Evolutionary conservation across 2,113 vertebrate genomes (phyloP), one percentile per base, ranked within the genome.

Genomic region (Irena cyanogastra): DNA sequence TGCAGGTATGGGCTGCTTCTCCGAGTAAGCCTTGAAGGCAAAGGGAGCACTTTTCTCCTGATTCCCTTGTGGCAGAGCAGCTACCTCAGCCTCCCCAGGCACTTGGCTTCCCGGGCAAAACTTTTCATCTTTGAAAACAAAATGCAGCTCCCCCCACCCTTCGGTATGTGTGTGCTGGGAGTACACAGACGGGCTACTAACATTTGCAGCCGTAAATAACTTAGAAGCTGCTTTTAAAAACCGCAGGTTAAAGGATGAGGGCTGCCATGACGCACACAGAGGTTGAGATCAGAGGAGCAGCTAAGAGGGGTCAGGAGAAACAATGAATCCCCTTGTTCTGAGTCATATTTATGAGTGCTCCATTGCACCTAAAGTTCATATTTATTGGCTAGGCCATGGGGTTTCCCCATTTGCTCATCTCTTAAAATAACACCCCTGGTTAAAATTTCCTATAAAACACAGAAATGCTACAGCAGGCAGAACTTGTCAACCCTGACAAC

Each of bases 381-480:
- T 98, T 98, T 98, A 98, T 96, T 97, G 96, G 96, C 79, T 86
- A 88, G 96, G 85, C 97, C 92, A 90, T 96, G 96, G 97, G 97
- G 95, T 97, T 98, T 97, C 97, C 98, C 97, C 96, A 95, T 98
- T 98, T 98, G 97, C 97, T 98, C 98, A 98, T 98, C 98, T 98
- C 97, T 98, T 98, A 97, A 98, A 98, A 97, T 98, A 98, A 98
- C 97, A 97, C 95, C 90, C 89, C 53, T 95, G 96, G 96, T 97
- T 96, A 94, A 97, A 97, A 96, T 97, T 96, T 91, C 89, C 96
- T 96, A 96, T 97, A 97, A 98, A 97, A 94, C 66, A 93, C 64
- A 93, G 80, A 74, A 95, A 89, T 95, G 59, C 72, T 96, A 54
- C 77, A 97, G 82, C 91, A 93, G 89, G 94, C 95, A 96, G 85